Evolutionary conservation across 2,797 vertebrate genomes (phyloP), one percentile per base, ranked within the genome.

Genomic region (Paramormyrops hopkinsi): DNA sequence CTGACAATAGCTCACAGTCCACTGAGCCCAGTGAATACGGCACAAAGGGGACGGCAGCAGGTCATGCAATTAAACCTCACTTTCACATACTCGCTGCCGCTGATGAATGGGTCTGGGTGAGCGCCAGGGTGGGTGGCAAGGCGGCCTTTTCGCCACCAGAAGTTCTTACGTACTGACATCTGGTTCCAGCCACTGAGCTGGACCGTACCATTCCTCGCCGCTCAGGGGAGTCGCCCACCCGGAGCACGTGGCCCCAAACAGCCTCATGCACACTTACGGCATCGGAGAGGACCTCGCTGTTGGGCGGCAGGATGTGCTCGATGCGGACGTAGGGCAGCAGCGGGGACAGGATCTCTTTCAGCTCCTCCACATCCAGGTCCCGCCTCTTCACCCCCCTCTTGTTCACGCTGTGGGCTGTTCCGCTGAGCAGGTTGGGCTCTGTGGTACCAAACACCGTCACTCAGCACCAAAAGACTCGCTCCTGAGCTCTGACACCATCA

Each of bases 371-470:
- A 90, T 99, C 99, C 95, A 99, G 96, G 95, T 99, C 99, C 92
- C 98, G 95, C 90, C 98, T 97, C 92, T 99, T 99, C 84, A 99
- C 98, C 17, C 99, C 99, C 90, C 98, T 96, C 92, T 99, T 99
- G 94, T 98, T 99, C 91, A 99, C 98, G 85, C 99, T 99, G 94
- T 99, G 99, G 90, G 99, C 98, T 73, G 99, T 99, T 91, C 99
- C 98, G 88, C 98, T 99, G 93, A 99, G 92, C 93, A 99, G 95
- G 94, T 99, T 99, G 88, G 99, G 99, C 93, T 99, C 99, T 99
- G 93, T 25, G 11, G 33, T 19, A 88, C 25, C 48, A 79, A 56
- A 86, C 85, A 54, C 50, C 50, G 33, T 69, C 62, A 29, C 25
- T 65, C 62, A 69, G 33, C 4, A 83, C 41, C 48, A 79, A 46